phyloP scores from a whole-genome alignment of 2,113 vertebrate species.

The Tragelaphus scriptus region DNA sequence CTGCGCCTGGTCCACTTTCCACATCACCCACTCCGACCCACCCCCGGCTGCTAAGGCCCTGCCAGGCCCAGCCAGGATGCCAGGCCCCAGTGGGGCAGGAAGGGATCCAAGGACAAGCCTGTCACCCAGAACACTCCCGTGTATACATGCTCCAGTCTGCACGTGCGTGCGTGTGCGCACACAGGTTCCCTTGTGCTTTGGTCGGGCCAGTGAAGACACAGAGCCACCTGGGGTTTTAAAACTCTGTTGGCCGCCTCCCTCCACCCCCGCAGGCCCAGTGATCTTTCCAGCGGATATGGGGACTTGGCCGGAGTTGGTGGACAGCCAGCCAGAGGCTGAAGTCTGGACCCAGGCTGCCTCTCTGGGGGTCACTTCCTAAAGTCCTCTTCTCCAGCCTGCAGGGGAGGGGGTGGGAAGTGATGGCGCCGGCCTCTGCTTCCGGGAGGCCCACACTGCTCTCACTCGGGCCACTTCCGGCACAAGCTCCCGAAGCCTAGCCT shows the following conservation, averaged over 20 bases:
- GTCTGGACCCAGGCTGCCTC: not conserved
- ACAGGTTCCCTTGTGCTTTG: not conserved
- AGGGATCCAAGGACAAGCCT: not conserved
- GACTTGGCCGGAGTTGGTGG: rapidly evolving
- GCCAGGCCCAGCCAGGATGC: not conserved
- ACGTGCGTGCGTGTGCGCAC: rapidly evolving
- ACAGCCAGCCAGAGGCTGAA: not conserved
- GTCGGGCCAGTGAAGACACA: not conserved
- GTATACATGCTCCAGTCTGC: not conserved
- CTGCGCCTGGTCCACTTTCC: not conserved
- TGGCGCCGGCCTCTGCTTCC: not conserved
- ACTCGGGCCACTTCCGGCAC: not conserved
- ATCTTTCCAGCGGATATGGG: not conserved
- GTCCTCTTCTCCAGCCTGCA: slow-evolving; percentile 61
- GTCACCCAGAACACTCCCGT: rapidly evolving
- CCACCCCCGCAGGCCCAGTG: not conserved
- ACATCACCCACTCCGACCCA: not conserved
- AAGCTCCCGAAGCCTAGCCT: too few relatives aligned
- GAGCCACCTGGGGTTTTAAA: not conserved
- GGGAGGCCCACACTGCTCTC: not conserved
- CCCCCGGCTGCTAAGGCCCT: not conserved
- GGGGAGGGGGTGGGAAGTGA: not conserved
- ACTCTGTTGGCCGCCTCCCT: not conserved
- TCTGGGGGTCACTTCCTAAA: slow-evolving; percentile 10
- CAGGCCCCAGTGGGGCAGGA: not conserved